These are phyloP conservation scores for Eptesicus fuscus DNA, from an alignment of 2,113 vertebrate genomes.

Conservation along the genomic window DNA sequence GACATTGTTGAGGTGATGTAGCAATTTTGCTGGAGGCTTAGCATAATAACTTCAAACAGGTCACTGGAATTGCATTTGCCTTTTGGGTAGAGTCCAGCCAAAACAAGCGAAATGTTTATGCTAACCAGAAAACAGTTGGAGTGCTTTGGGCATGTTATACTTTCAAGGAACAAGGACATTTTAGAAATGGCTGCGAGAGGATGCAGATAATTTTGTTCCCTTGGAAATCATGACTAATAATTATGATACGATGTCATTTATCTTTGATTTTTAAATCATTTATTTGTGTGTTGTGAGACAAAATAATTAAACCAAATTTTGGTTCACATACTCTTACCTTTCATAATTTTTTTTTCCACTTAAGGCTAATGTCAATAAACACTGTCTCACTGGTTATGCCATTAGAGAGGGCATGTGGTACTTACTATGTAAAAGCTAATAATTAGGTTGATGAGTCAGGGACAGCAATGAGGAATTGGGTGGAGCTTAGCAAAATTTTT, in stretches of 20 bases:
- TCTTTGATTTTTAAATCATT: background rate
- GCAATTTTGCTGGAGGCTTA: conserved; percentile 12
- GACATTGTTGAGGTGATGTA: background rate
- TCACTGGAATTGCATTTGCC: background rate
- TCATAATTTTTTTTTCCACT: background rate
- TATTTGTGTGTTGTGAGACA: background rate
- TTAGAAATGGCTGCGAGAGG: background rate
- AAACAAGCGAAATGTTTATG: background rate
- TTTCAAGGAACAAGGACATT: background rate
- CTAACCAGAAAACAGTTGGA: background rate
- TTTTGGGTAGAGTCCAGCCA: background rate
- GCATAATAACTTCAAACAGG: background rate
- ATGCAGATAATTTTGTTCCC: background rate
- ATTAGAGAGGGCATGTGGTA: background rate
- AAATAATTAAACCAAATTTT: background rate
- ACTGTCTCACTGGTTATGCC: background rate
- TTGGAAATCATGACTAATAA: conserved; percentile 2
- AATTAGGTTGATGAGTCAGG: conserved; percentile 40
- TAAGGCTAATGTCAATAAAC: conserved; percentile 11
- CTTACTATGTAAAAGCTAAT: background rate
- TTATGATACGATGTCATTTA: background rate
- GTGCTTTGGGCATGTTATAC: background rate
- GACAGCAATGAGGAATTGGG: conserved; percentile 12
- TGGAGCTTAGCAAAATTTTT: conserved; percentile 44
- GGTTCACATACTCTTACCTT: background rate